Evolutionary conservation across 2,113 vertebrate species (phyloP).

Genomic region (Odontophorus gujanensis): DNA sequence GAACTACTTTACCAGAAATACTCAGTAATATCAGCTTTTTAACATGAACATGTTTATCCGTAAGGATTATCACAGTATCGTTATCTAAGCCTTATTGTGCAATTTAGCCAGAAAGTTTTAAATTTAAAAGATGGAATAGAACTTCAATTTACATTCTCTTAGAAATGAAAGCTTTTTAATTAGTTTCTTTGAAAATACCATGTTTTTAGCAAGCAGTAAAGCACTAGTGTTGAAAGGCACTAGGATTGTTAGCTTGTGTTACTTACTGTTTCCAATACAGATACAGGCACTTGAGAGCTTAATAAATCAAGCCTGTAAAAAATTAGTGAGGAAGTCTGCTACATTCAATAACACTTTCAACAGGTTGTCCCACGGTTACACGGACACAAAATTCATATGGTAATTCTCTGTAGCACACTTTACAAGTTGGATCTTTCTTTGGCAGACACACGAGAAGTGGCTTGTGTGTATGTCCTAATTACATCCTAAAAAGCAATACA

Average conservation of each 20-base stretch:
- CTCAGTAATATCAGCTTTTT: not conserved
- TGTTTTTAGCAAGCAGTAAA: not conserved
- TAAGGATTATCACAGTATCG: not conserved
- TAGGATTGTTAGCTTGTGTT: not conserved
- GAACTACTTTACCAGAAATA: not conserved
- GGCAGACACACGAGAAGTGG: constrained; percentile 20
- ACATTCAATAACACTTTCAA: not conserved
- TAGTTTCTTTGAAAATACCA: not conserved
- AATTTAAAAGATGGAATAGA: not conserved
- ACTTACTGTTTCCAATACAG: not conserved
- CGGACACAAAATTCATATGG: not conserved
- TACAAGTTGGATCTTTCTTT: constrained; percentile 79
- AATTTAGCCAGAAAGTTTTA: not conserved
- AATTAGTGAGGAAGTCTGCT: not conserved
- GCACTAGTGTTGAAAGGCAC: constrained; percentile 49
- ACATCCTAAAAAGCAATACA: constrained; percentile 48
- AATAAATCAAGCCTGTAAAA: not conserved
- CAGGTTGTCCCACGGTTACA: not conserved
- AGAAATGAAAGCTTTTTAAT: not conserved
- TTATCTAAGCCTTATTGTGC: not conserved
- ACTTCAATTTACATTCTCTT: not conserved
- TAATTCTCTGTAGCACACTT: not conserved
- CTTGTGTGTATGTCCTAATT: constrained; percentile 68
- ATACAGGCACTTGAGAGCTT: not conserved
- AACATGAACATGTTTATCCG: not conserved